phyloP scores from a whole-genome alignment of 2,888 invertebrate species.

The Rosalia funebris region DNA sequence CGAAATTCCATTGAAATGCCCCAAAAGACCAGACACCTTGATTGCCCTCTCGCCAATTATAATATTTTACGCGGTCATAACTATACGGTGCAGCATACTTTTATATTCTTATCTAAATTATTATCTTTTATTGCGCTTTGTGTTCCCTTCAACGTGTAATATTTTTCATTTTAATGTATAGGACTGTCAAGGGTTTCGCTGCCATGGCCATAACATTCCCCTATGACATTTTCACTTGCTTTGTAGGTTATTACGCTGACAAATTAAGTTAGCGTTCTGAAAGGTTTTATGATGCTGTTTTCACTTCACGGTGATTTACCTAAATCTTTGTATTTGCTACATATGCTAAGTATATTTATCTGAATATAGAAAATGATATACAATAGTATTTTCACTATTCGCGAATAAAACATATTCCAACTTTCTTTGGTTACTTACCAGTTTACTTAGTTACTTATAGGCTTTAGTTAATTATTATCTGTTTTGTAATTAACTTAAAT shows the following conservation, averaged over 20 bases:
- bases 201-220: neutral
- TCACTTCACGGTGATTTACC: neutral
- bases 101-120: slow-evolving; percentile 48
- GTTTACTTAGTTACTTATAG: no score
- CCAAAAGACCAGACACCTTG: slow-evolving; percentile 42
- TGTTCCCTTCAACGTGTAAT: slow-evolving; percentile 45
- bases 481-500: no score
- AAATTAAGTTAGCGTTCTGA: slow-evolving; percentile 4
- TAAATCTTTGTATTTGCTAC: neutral
- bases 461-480: no score
- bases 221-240: slow-evolving; percentile 5
- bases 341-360: no score
- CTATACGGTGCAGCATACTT: slow-evolving; percentile 37
- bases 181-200: slow-evolving; percentile 34
- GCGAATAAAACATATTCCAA: no score
- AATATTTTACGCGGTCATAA: slow-evolving; percentile 47
- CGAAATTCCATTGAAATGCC: slow-evolving; percentile 43
- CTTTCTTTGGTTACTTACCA: no score
- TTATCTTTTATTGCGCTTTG: slow-evolving; percentile 50
- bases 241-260: slow-evolving; percentile 1
- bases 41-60: slow-evolving; percentile 47
- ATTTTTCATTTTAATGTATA: slow-evolving; percentile 47
- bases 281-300: neutral
- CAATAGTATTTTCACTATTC: no score
- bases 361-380: no score